Conservation (phyloP, 2,888 invertebrate species). For the Magallana nippona region DNA sequence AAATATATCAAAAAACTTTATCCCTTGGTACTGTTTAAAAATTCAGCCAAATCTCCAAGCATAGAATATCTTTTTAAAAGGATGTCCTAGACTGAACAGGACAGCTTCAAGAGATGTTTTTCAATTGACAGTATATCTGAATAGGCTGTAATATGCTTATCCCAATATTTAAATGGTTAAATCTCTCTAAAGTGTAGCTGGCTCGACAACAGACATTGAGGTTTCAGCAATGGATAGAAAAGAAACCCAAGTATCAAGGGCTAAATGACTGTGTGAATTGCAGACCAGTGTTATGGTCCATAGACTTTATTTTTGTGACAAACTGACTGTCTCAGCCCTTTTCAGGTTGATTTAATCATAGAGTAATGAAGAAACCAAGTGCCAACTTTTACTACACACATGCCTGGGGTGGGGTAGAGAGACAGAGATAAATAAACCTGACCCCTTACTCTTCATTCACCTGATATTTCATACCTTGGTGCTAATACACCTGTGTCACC, state of each 20-base stretch:
- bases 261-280: neutral
- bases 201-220: neutral
- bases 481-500: conserved; percentile 26
- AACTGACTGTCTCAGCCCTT: neutral
- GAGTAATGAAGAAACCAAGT: neutral
- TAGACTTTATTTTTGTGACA: conserved; percentile 13
- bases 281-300: conserved; percentile 4
- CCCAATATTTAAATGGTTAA: conserved; percentile 29
- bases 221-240: neutral
- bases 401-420: conserved; percentile 24
- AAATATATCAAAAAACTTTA: conserved; percentile 21
- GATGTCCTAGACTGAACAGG: conserved; percentile 7
- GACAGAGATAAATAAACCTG: conserved; percentile 33
- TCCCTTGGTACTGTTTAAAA: conserved; percentile 33
- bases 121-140: conserved; percentile 15
- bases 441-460: conserved; percentile 17
- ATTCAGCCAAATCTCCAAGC: neutral
- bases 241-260: neutral
- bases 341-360: conserved; percentile 22
- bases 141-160: conserved; percentile 27
- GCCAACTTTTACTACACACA: neutral
- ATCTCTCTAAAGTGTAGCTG: conserved; percentile 13
- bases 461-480: conserved; percentile 8
- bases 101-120: conserved; percentile 28
- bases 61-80: conserved; percentile 22